Conservation (phyloP, 2,113 vertebrate genomes). For the Colistium nudipinnis region DNA sequence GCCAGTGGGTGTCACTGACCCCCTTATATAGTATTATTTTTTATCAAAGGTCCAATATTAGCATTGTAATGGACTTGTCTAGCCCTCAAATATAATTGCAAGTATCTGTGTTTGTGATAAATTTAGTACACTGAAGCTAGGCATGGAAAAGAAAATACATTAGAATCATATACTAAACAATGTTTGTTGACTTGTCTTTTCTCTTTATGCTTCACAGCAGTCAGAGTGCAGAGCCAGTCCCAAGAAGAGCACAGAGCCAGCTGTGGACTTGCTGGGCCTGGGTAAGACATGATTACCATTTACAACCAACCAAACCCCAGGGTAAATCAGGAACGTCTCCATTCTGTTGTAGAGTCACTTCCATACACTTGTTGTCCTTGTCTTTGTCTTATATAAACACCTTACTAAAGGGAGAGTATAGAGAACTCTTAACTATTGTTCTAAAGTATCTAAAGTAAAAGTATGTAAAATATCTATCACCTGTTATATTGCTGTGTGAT, state of each 20-base stretch:
- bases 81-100: neutral
- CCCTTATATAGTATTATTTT: neutral
- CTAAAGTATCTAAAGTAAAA: no score
- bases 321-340: constrained; percentile 1
- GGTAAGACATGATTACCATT: constrained; percentile 83
- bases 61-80: neutral
- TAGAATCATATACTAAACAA: neutral
- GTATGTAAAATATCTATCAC: no score
- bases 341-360: no score
- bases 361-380: no score
- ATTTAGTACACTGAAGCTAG: neutral
- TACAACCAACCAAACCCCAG: neutral
- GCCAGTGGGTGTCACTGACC: neutral
- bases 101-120: neutral
- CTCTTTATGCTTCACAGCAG: constrained; percentile 71
- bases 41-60: neutral
- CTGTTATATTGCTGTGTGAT: no score
- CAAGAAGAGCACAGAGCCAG: constrained; percentile 86
- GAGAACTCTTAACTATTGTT: no score
- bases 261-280: constrained; percentile 93
- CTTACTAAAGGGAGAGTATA: no score
- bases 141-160: neutral
- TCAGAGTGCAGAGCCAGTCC: constrained; percentile 86
- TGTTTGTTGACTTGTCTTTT: constrained; percentile 3
- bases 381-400: no score